phyloP scores from a whole-genome alignment of 2,797 vertebrate genomes.

The Sciurus carolinensis region DNA sequence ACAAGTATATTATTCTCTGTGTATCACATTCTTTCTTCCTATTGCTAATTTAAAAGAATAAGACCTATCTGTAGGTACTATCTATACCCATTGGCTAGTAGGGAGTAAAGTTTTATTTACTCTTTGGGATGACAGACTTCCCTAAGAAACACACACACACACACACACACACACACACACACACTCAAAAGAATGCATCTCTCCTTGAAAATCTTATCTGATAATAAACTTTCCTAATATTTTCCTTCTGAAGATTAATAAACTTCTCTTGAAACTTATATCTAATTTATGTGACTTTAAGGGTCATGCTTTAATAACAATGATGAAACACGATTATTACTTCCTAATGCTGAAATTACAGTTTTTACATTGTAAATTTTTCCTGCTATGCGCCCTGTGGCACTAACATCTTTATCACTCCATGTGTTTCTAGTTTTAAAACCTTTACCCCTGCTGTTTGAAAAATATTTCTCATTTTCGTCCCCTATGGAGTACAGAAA shows the following conservation, averaged over 20 bases:
- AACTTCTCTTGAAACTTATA: slow-evolving; percentile 93
- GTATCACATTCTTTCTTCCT: neutral
- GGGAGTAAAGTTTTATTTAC: slow-evolving; percentile 84
- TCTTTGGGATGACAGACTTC: slow-evolving; percentile 79
- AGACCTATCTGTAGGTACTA: slow-evolving; percentile 44
- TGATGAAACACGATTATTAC: slow-evolving; percentile 99
- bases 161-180: neutral
- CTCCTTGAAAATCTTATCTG: slow-evolving; percentile 84
- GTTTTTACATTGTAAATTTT: slow-evolving; percentile 97
- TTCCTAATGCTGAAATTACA: slow-evolving; percentile 99
- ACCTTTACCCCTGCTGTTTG: slow-evolving; percentile 99
- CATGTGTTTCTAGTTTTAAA: slow-evolving; percentile 99
- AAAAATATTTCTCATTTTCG: slow-evolving; percentile 99
- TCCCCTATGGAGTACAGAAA: slow-evolving; percentile 99
- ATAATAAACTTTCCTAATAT: slow-evolving; percentile 92
- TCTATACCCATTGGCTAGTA: slow-evolving; percentile 58
- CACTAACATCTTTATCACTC: slow-evolving; percentile 99
- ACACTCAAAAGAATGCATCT: slow-evolving; percentile 70
- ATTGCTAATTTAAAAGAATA: slow-evolving; percentile 67
- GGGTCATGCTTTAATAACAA: slow-evolving; percentile 99
- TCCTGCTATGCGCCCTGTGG: slow-evolving; percentile 97
- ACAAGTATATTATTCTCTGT: neutral
- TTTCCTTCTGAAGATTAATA: slow-evolving; percentile 92
- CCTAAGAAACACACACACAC: slow-evolving; percentile 48
- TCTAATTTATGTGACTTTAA: slow-evolving; percentile 96